These are phyloP conservation scores for Drosophila bunnanda DNA, from an alignment of 2,888 invertebrate species.

Conservation along the genomic window DNA sequence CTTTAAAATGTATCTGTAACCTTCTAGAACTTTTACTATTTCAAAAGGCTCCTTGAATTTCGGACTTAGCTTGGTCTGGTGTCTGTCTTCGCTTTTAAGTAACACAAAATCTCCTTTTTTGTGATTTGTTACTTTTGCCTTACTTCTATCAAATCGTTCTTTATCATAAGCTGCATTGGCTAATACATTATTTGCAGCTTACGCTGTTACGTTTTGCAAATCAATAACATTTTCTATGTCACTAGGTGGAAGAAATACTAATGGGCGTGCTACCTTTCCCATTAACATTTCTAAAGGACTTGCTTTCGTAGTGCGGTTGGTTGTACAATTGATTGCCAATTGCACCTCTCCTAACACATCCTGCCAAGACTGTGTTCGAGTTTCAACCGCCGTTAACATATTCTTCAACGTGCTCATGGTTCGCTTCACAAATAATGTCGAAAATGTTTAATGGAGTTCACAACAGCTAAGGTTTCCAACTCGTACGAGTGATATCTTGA, in stretches of 20 bases:
- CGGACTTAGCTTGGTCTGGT: constrained; percentile 8
- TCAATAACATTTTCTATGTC: constrained; percentile 26
- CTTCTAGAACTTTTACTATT: background rate
- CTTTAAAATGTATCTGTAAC: background rate
- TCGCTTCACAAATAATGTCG: too few relatives aligned
- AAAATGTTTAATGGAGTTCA: too few relatives aligned
- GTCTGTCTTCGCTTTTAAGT: constrained; percentile 30
- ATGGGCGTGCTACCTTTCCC: constrained; percentile 24
- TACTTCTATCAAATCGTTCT: constrained; percentile 8
- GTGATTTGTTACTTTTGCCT: constrained; percentile 21
- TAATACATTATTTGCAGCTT: constrained; percentile 30
- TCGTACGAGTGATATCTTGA: background rate
- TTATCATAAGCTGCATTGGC: constrained; percentile 31
- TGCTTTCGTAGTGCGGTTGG: background rate
- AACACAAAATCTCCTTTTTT: constrained; percentile 32
- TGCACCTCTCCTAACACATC: background rate
- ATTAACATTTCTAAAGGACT: constrained; percentile 31
- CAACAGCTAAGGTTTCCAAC: background rate
- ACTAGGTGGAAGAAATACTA: constrained; percentile 35
- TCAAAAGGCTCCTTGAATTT: background rate
- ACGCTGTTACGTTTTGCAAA: constrained; percentile 17
- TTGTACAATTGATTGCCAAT: constrained; percentile 11
- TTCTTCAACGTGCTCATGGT: background rate
- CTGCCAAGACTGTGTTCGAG: background rate
- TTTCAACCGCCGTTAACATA: constrained; percentile 7